A percentile compares a stretch with the other conserved stretches of the same genome.
Conservation (phyloP, 2,888 invertebrate species). For the Cynaeus angustus region DNA sequence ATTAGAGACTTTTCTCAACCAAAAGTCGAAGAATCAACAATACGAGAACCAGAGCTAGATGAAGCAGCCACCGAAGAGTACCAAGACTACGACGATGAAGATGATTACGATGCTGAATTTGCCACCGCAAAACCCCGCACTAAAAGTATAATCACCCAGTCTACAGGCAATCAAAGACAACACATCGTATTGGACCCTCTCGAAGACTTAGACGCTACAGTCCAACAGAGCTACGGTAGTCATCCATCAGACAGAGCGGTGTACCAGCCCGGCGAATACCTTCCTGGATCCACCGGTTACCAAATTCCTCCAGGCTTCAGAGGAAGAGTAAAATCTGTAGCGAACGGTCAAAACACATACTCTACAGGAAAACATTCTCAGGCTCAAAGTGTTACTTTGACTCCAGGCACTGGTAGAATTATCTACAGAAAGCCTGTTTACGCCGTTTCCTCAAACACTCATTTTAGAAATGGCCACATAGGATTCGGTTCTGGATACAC, state of each 20-base stretch:
- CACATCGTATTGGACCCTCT: conserved; percentile 77
- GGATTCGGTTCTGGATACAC: conserved; percentile 67
- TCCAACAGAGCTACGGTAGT: conserved; percentile 76
- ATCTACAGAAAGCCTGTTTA: conserved; percentile 66
- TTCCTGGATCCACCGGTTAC: conserved; percentile 79
- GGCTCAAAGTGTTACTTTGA: conserved; percentile 77
- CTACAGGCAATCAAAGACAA: conserved; percentile 74
- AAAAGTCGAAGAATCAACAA: conserved; percentile 43
- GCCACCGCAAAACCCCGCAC: conserved; percentile 75
- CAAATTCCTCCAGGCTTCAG: conserved; percentile 80
- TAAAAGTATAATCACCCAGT: conserved; percentile 61
- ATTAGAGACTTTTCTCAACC: neutral
- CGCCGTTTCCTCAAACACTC: conserved; percentile 65
- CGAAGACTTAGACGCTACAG: conserved; percentile 75
- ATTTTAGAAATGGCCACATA: conserved; percentile 63
- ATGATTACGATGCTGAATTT: conserved; percentile 65
- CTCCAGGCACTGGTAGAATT: conserved; percentile 66
- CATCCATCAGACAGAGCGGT: conserved; percentile 74
- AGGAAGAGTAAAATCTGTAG: conserved; percentile 78
- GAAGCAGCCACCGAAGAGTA: conserved; percentile 71
- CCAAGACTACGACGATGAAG: conserved; percentile 66
- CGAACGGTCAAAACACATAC: conserved; percentile 76
- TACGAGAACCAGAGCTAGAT: conserved; percentile 65
- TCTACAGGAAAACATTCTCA: conserved; percentile 79
- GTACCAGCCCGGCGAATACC: conserved; percentile 78